Base-by-base conservation (phyloP, 2,888 invertebrate genomes). In the Pseudeuparius sepicola region DNA sequence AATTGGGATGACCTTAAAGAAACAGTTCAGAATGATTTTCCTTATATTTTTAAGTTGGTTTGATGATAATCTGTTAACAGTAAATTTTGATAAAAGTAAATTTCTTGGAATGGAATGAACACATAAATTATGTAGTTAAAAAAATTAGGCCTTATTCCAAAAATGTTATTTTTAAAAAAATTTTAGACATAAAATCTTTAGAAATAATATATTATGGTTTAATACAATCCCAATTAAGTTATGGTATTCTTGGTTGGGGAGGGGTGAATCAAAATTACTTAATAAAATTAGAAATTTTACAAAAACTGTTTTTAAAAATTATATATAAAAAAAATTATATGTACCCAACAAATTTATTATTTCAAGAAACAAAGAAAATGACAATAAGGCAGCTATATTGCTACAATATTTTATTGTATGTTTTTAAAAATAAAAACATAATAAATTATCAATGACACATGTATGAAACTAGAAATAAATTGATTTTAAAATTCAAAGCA, bases 241-340 rank as follows among this genome's bases (percentile, higher is more conserved):
- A 13, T 13, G 27, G 27, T 27, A 27, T 27, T 27, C 27, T 27
- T 3, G 27, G 11, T 4, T 27, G 27, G 11, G 27, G 27, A 13
- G 27, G 27, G 14, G 6, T 13, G 13, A 20, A 6, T 7, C 20
- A 20, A n/a, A 4, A 4, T 27, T 11, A 13, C 14, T 27, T 27
- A 4, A 27, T 13, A 27, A 4, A 27, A 27, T 7, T 27, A 13
- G 27, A 27, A 12, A 27, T 27, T 7, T 20, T 20, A n/a, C 20
- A 20, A 20, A 20, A 20, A 20, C 20, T 20, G 7, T 20, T 7
- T 20, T n/a, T 20, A n/a, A 20, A 20, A 20, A 20, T 20, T 20
- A 6, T 20, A 20, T 20, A 7, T 7, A 20, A 20, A 6, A 20
- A 20, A 20, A n/a, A n/a, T n/a, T n/a, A n/a, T n/a, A n/a, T n/a